Conservation (phyloP, 2,113 vertebrate species). For the Saguinus imperator region DNA sequence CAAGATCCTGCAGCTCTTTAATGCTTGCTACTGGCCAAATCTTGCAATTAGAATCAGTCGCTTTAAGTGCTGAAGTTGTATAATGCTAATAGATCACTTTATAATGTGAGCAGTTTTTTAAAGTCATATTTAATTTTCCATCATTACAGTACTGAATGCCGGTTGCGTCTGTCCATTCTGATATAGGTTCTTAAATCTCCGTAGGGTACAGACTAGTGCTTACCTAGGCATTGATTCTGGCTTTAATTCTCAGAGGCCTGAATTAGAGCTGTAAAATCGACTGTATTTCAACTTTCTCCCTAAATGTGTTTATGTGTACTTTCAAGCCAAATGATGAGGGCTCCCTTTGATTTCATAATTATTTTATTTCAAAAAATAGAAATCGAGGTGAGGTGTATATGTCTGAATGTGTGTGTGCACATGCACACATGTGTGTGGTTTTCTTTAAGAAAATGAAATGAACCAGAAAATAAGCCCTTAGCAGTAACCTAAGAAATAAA, state of each 20-base stretch:
- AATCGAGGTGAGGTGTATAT: not conserved
- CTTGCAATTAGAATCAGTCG: constrained; percentile 82
- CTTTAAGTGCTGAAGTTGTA: constrained; percentile 80
- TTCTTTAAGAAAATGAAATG: constrained; percentile 77
- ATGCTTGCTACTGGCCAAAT: constrained; percentile 81
- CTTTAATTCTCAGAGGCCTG: constrained; percentile 38
- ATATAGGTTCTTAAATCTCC: constrained; percentile 51
- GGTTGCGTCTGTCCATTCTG: not conserved
- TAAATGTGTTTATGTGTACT: constrained; percentile 74
- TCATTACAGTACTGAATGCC: constrained; percentile 78
- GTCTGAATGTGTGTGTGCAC: not conserved
- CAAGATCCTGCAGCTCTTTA: constrained; percentile 75
- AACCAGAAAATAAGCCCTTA: constrained; percentile 82
- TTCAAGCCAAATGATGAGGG: constrained; percentile 60
- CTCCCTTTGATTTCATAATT: constrained; percentile 47
- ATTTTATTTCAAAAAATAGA: constrained; percentile 56
- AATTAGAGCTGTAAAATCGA: constrained; percentile 63
- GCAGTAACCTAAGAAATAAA: constrained; percentile 83
- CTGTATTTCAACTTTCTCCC: not conserved
- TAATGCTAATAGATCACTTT: constrained; percentile 84
- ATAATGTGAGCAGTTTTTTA: constrained; percentile 85
- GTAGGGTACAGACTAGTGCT: not conserved
- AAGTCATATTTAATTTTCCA: constrained; percentile 85
- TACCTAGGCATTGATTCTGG: not conserved
- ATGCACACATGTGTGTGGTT: constrained; percentile 22